Conservation (phyloP, 2,797 vertebrate species). For the Muraenolepis orangiensis region DNA sequence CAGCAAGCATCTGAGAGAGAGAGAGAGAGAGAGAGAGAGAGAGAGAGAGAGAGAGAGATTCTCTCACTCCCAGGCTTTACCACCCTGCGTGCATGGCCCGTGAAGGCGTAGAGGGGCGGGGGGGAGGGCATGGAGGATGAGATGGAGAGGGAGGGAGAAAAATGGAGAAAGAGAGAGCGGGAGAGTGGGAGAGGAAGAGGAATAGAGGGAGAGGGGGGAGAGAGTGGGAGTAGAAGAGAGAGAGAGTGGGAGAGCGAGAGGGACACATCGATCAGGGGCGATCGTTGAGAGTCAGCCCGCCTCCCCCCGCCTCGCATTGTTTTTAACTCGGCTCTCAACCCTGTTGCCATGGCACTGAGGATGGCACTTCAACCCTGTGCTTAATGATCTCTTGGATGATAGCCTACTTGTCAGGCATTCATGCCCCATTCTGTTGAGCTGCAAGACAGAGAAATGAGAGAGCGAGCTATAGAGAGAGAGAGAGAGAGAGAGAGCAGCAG, state of each 20-base stretch:
- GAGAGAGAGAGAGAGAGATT: background rate
- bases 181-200: constrained; percentile 25
- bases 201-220: constrained; percentile 20
- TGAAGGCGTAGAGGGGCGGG: constrained; percentile 18
- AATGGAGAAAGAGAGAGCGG: constrained; percentile 7
- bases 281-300: constrained; percentile 66
- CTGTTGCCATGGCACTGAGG: constrained; percentile 83
- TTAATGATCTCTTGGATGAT: constrained; percentile 85
- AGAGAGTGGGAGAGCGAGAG: constrained; percentile 40
- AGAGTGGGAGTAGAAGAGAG: constrained; percentile 25
- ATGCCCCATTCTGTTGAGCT: constrained; percentile 70
- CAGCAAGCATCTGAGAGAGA: background rate
- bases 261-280: constrained; percentile 75
- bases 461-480: background rate
- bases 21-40: background rate
- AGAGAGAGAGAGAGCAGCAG: background rate
- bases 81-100: constrained; percentile 48
- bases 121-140: background rate
- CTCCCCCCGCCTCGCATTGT: constrained; percentile 76
- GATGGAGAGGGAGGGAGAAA: background rate
- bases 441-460: constrained; percentile 53
- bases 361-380: constrained; percentile 82
- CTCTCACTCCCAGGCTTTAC: constrained; percentile 31
- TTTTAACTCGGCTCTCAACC: constrained; percentile 80
- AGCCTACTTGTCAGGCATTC: constrained; percentile 79